Percentiles rank a stretch among this genome's conserved stretches.
Conservation (phyloP, 1,140 invertebrate species). For the Sminthurinus signatus region DNA sequence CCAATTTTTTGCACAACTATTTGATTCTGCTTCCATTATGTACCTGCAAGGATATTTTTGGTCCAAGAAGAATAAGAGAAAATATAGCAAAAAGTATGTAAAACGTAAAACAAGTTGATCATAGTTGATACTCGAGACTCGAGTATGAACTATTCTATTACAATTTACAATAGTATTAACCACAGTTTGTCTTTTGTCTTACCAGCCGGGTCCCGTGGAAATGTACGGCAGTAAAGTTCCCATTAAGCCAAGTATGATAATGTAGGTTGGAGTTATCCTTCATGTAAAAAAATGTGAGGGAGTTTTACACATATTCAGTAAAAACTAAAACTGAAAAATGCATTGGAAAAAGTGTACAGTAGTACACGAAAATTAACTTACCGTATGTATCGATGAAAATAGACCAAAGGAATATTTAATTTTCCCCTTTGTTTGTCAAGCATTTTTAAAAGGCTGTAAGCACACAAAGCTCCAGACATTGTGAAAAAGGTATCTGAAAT, state of each 20-base stretch:
- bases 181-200: no score
- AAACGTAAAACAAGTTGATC: no score
- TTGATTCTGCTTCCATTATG: constrained; percentile 52
- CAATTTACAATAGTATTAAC: no score
- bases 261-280: constrained; percentile 64
- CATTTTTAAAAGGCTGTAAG: constrained; percentile 20
- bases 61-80: no score
- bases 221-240: constrained; percentile 61
- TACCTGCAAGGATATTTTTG: constrained; percentile 43
- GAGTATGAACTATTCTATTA: no score
- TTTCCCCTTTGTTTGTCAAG: constrained; percentile 24
- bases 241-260: constrained; percentile 60
- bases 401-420: constrained; percentile 26
- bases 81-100: no score
- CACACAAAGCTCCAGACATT: constrained; percentile 34
- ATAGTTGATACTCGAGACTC: no score
- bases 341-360: background rate
- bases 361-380: background rate
- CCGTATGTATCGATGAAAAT: constrained; percentile 31
- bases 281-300: no score
- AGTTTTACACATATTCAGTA: no score
- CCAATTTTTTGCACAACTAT: constrained; percentile 60
- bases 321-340: no score
- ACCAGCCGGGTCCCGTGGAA: constrained; percentile 63
- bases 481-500: constrained; percentile 51